Conservation (phyloP, 1,140 invertebrate species). For the Whitmania pigra region DNA sequence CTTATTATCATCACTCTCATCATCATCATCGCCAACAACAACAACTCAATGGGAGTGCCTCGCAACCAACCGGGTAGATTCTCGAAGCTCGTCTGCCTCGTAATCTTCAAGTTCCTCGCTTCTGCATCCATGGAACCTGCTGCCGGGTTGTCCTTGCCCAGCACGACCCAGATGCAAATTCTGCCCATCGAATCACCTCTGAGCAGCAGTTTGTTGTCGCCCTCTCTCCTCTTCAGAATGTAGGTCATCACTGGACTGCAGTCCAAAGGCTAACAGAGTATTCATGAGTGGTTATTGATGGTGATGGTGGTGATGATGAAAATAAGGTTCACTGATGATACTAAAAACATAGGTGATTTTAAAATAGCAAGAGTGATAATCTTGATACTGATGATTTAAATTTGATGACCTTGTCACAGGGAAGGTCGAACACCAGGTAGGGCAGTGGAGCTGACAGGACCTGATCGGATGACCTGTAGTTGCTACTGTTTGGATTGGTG, state of each 20-base stretch:
- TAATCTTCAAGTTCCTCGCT: conserved; percentile 53
- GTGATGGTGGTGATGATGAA: no score
- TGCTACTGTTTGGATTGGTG: no score
- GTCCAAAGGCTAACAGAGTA: conserved; percentile 57
- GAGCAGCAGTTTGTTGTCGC: conserved; percentile 53
- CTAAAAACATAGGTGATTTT: no score
- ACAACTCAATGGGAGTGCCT: background rate
- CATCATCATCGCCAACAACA: no score
- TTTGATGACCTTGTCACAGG: no score
- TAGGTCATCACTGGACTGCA: conserved; percentile 77
- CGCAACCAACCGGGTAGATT: conserved; percentile 42
- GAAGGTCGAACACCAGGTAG: no score
- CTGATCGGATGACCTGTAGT: no score
- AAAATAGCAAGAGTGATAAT: no score
- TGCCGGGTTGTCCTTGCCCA: conserved; percentile 32
- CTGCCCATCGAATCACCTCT: conserved; percentile 79
- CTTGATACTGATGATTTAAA: no score
- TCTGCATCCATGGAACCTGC: conserved; percentile 48
- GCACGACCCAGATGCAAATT: conserved; percentile 72
- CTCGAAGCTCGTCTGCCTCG: conserved; percentile 48
- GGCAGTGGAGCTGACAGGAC: no score
- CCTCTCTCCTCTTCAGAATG: conserved; percentile 49
- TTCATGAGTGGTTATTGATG: background rate
- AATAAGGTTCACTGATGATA: no score
- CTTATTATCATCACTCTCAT: no score